Conservation (phyloP, 2,888 invertebrate species). For the Campoletis raptor region DNA sequence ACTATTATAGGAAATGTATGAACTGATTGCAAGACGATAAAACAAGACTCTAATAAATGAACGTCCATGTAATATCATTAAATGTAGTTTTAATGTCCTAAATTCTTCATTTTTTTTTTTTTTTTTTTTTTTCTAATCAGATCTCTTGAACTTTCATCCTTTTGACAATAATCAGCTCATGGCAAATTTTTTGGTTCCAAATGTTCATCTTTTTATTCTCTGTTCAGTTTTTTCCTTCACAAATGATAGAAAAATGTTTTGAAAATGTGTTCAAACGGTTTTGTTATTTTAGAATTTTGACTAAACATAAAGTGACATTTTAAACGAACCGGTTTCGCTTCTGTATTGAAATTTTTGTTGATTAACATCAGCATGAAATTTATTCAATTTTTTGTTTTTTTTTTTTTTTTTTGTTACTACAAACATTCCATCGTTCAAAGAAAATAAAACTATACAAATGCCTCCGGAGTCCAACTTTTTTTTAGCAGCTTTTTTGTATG, state of each 20-base stretch:
- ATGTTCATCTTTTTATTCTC: neutral
- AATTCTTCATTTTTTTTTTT: neutral
- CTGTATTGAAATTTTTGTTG: slow-evolving; percentile 50
- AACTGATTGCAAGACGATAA: neutral
- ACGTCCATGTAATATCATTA: neutral
- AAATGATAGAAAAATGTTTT: neutral
- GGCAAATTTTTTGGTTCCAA: neutral
- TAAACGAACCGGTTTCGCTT: neutral
- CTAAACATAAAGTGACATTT: neutral
- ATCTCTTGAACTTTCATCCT: neutral
- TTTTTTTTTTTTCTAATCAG: neutral
- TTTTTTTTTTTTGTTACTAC: slow-evolving; percentile 38
- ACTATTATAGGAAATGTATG: neutral
- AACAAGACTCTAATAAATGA: neutral
- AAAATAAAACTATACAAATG: slow-evolving; percentile 5
- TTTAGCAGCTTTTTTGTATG: slow-evolving; percentile 34
- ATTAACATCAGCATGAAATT: slow-evolving; percentile 60
- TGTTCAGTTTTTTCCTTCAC: neutral
- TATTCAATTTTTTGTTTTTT: slow-evolving; percentile 61
- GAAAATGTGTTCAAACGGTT: neutral
- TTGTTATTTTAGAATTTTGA: slow-evolving; percentile 17
- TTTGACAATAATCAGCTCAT: neutral
- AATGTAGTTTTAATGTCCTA: neutral
- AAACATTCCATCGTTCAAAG: slow-evolving; percentile 35
- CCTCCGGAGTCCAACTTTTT: slow-evolving; percentile 13